Percentiles rank a stretch among this genome's conserved stretches.
Evolutionary conservation across 2,113 vertebrate species (phyloP).

Genomic region (Nothoprocta perdicaria): DNA sequence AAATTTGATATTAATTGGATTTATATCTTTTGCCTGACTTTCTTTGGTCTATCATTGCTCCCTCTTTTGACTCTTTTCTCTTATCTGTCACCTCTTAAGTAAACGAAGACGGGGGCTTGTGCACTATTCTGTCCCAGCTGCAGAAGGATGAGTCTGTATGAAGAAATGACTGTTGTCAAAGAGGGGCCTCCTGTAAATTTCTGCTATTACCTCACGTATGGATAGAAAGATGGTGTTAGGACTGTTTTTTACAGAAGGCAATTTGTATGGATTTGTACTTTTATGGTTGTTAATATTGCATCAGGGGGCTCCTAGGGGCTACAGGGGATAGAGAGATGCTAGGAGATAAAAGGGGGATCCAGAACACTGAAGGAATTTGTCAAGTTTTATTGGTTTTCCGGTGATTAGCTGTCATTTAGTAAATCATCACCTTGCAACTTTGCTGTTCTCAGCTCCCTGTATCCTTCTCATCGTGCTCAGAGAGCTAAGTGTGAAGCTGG

Average conservation of each 20-base stretch:
- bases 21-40: constrained; percentile 34
- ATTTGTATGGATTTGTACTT: background rate
- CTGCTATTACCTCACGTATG: background rate
- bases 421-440: background rate
- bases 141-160: background rate
- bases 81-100: background rate
- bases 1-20: constrained; percentile 43
- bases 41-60: background rate
- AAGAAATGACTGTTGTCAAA: background rate
- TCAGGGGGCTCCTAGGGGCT: background rate
- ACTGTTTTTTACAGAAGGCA: background rate
- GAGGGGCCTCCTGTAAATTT: background rate
- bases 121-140: accelerated
- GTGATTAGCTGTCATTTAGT: background rate
- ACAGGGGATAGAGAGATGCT: background rate
- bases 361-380: background rate
- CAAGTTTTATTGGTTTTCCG: background rate
- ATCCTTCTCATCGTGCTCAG: background rate
- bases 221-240: background rate
- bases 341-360: background rate
- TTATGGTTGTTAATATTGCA: background rate
- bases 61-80: background rate
- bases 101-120: background rate
- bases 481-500: background rate
- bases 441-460: background rate